A percentile compares a stretch with the other conserved stretches of the same genome.
phyloP scores from a whole-genome alignment of 2,888 invertebrate species.

The Acanthosepion lycidas region DNA sequence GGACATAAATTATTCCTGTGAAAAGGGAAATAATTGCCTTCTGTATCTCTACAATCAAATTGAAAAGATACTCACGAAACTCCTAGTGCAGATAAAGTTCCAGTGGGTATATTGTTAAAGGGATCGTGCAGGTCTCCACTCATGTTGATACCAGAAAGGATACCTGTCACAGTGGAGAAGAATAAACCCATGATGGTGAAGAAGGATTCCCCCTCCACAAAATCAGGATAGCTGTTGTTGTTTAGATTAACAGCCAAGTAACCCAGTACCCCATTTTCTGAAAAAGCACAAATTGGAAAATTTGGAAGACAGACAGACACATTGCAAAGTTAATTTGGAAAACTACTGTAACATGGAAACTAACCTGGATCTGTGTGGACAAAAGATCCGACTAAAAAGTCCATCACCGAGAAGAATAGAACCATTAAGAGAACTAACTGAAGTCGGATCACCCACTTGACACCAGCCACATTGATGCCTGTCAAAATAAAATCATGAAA shows the following conservation, averaged over 20 bases:
- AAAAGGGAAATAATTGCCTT: neutral
- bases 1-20: no score
- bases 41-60: neutral
- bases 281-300: constrained; percentile 51
- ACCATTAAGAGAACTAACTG: constrained; percentile 91
- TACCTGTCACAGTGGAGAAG: constrained; percentile 97
- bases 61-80: constrained; percentile 82
- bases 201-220: constrained; percentile 88
- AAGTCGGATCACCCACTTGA: constrained; percentile 97
- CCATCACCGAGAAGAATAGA: constrained; percentile 89
- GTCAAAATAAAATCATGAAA: constrained; percentile 53
- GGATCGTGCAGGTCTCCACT: constrained; percentile 95
- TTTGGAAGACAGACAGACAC: neutral
- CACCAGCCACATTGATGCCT: constrained; percentile 94
- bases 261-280: constrained; percentile 88
- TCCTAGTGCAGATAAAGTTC: constrained; percentile 92
- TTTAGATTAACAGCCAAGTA: constrained; percentile 87
- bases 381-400: constrained; percentile 95
- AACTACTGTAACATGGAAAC: constrained; percentile 36
- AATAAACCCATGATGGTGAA: constrained; percentile 97
- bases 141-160: constrained; percentile 98
- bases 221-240: constrained; percentile 87
- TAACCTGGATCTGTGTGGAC: constrained; percentile 81
- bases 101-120: constrained; percentile 92
- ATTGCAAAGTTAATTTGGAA: neutral